Base-by-base conservation (phyloP, 2,113 vertebrate genomes). In the Alethe diademata region DNA sequence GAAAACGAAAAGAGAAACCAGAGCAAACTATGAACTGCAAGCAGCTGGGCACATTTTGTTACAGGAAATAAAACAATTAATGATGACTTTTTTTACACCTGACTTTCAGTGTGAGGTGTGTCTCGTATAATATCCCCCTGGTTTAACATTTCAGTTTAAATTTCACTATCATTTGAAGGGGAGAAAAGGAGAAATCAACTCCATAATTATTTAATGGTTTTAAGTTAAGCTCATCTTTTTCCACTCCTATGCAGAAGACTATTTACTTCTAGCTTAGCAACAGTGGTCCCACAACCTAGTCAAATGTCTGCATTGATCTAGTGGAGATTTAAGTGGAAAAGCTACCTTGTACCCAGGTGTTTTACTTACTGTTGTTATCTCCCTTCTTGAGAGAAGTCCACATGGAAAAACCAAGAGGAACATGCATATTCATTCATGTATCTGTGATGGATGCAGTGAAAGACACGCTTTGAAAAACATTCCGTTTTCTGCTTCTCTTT, bases 201-300 rank as follows among this genome's bases (percentile, higher is more conserved):
- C 62, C 8, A n/a, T 38, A 67, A 89, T 73, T 57, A 82, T 78
- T 60, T 64, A 78, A 81, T 47, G 16, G 38, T 35, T 93, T 94
- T 89, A 92, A 66, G 23, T 70, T 83, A 76, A 96, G 78, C 35
- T 54, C 5, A 31, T 67, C 72, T 85, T 90, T 71, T 74, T 10
- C 42, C 73, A 62, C 73, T 92, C 35, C 19, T 62, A 9, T 47
- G 61, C 38, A 78, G 29, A 50, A 31, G 23, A 16, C 29, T 38
- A 76, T 42, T 78, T 42, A 42, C 14, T 64, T 81, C 60, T 51
- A 23, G 35, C 70, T 94, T 74, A 84, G 51, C 47, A 78, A 64
- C 4, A 6, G 6, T 71, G 29, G 36, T 67, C 24, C 43, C 71
- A 64, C 0, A 1, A 67, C 11, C 8, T 28, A 71, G 38, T 28